Conservation (phyloP, 2,888 invertebrate species). For the Junonia oenone region DNA sequence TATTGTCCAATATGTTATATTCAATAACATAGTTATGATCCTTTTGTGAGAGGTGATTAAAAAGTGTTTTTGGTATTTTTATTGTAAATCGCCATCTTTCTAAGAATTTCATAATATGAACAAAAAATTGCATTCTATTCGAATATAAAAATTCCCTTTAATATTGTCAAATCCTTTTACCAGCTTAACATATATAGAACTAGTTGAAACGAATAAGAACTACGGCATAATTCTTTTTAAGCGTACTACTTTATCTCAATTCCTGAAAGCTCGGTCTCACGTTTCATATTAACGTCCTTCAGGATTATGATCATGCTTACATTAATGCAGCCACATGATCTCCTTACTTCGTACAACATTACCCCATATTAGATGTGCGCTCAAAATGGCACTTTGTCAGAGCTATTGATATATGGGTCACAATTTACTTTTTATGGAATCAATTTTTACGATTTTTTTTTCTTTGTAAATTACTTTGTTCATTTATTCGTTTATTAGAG, state of each 20-base stretch:
- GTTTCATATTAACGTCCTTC: constrained; percentile 42
- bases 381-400: not conserved
- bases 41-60: too few species aligned
- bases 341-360: constrained; percentile 19
- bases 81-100: too few species aligned
- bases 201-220: constrained; percentile 4
- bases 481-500: too few species aligned
- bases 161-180: not conserved
- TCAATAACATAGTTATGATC: too few species aligned
- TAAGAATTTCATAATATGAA: too few species aligned
- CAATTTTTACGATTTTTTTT: too few species aligned
- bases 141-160: too few species aligned
- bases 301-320: constrained; percentile 36
- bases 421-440: too few species aligned
- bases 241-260: constrained; percentile 26
- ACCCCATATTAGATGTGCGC: not conserved
- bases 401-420: constrained; percentile 13
- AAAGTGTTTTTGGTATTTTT: too few species aligned
- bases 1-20: too few species aligned
- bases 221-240: constrained; percentile 15
- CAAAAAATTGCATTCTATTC: too few species aligned
- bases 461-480: too few species aligned
- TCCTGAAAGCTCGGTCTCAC: constrained; percentile 34
- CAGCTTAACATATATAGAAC: not conserved
- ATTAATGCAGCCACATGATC: constrained; percentile 41